Evolutionary conservation across 2,888 invertebrate genomes (phyloP).

Genomic region (Choristoneura rosaceana): DNA sequence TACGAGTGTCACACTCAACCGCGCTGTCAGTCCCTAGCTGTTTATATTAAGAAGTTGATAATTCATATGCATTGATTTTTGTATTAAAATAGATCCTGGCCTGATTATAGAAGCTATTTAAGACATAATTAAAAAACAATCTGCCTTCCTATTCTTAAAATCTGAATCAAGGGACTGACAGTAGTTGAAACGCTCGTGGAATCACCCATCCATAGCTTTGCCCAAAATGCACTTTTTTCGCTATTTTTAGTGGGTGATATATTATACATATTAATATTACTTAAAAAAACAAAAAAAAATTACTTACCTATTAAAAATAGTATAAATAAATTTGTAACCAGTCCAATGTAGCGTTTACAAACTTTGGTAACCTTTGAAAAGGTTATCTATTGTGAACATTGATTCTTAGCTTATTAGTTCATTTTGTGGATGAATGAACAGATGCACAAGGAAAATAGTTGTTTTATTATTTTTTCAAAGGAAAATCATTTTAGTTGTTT

Average conservation of each 20-base stretch:
- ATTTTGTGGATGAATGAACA: constrained; percentile 57
- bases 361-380: constrained; percentile 53
- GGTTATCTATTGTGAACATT: constrained; percentile 64
- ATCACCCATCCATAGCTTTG: neutral
- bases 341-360: constrained; percentile 66
- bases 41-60: no score
- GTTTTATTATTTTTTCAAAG: constrained; percentile 3
- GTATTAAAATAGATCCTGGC: no score
- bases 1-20: no score
- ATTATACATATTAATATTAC: constrained; percentile 38
- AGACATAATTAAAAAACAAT: no score
- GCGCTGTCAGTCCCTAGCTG: no score
- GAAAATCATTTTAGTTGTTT: constrained; percentile 1
- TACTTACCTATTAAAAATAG: constrained; percentile 42
- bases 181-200: no score
- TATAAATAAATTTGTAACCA: constrained; percentile 59
- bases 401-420: constrained; percentile 51
- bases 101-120: no score
- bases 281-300: no score
- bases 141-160: no score
- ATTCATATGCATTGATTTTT: no score
- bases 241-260: constrained; percentile 9
- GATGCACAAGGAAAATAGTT: constrained; percentile 22
- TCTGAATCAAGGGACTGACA: no score
- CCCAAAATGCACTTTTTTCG: neutral